Percentiles rank a stretch among this genome's conserved stretches.
These are phyloP conservation scores for Menura novaehollandiae DNA, from an alignment of 2,113 vertebrate genomes.

Conservation along the genomic window DNA sequence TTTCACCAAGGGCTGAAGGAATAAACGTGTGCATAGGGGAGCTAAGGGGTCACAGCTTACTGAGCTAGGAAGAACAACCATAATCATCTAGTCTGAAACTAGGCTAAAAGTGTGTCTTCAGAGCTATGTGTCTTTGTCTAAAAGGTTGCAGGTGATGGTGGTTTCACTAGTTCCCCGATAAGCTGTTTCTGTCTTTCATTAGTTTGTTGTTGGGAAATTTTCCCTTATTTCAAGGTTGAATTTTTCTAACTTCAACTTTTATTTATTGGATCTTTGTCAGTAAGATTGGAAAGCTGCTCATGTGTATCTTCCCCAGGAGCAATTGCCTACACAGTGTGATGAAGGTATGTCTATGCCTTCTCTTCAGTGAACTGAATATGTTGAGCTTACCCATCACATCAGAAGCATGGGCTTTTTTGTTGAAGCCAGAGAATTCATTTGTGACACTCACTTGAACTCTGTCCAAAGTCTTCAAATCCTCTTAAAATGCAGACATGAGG, in stretches of 20 bases:
- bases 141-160: neutral
- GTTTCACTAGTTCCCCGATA: neutral
- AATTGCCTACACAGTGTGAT: neutral
- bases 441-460: conserved; percentile 11
- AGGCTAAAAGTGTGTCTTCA: neutral
- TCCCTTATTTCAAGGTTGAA: neutral
- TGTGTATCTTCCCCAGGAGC: neutral
- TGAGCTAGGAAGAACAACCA: neutral
- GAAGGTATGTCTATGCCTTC: neutral
- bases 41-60: neutral
- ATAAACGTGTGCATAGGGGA: neutral
- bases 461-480: conserved; percentile 19
- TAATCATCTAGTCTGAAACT: neutral
- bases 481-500: conserved; percentile 16
- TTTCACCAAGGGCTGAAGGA: neutral
- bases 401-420: neutral
- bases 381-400: neutral
- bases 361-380: neutral
- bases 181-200: neutral
- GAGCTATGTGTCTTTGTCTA: neutral
- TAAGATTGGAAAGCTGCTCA: neutral
- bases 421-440: neutral
- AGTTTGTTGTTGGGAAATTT: neutral
- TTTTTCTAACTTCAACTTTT: neutral
- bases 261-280: neutral